These are phyloP conservation scores for Eulemur rubriventer DNA, from an alignment of 2,797 vertebrate genomes.

Conservation along the genomic window DNA sequence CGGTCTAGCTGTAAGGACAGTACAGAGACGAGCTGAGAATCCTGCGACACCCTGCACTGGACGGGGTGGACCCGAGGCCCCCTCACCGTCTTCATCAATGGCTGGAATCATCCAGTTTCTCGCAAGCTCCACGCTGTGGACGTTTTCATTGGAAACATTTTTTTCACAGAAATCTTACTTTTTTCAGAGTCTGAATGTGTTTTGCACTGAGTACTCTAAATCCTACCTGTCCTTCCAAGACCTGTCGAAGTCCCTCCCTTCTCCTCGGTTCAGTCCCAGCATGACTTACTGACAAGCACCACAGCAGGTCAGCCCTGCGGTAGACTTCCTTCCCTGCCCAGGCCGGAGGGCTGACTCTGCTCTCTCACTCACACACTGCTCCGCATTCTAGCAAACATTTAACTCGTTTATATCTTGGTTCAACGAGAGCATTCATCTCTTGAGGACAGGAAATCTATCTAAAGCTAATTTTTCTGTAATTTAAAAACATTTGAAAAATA, in stretches of 20 bases:
- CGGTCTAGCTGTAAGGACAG: not conserved
- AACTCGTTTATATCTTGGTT: not conserved
- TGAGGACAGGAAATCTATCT: not conserved
- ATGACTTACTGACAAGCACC: too few relatives aligned
- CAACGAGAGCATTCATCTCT: not conserved
- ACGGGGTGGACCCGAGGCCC: fast-evolving
- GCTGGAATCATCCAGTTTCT: not conserved
- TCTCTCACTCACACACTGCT: not conserved
- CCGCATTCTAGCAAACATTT: not conserved
- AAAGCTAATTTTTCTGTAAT: not conserved
- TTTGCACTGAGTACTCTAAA: not conserved
- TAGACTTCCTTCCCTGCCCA: not conserved
- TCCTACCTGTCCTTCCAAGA: not conserved
- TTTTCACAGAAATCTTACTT: not conserved
- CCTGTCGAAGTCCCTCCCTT: not conserved
- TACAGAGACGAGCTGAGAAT: not conserved
- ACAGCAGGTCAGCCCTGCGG: not conserved
- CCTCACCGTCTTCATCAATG: not conserved
- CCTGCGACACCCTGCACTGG: not conserved
- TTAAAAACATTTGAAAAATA: not conserved
- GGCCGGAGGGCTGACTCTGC: fast-evolving
- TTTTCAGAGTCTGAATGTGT: not conserved
- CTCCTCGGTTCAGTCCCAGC: not conserved
- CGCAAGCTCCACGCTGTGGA: too few relatives aligned
- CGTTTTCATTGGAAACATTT: not conserved